A percentile compares a stretch with the other conserved stretches of the same genome.
These are phyloP conservation scores for Microcebus griseorufus DNA, from an alignment of 2,113 vertebrate genomes.

Conservation along the genomic window DNA sequence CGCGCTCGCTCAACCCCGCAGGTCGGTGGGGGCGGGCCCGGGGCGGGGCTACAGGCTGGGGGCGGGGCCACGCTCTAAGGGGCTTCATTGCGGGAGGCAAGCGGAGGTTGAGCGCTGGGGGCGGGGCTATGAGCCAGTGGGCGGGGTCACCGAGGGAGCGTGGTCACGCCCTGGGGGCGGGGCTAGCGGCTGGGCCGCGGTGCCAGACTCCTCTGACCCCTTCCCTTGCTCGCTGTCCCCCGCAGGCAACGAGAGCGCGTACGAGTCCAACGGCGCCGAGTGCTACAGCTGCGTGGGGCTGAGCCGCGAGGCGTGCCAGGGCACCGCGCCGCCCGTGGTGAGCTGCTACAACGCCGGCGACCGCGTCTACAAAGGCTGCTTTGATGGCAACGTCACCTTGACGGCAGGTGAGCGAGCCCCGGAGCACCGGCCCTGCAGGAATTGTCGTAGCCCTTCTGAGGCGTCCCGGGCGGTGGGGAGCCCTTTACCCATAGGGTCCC, in stretches of 20 bases:
- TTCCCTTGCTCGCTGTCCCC: neutral
- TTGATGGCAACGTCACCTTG: slow-evolving; percentile 81
- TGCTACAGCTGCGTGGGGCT: slow-evolving; percentile 81
- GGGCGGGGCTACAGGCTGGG: neutral
- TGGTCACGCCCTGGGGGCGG: neutral
- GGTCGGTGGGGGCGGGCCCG: slow-evolving; percentile 26
- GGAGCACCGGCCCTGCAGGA: neutral
- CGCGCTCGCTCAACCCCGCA: slow-evolving; percentile 47
- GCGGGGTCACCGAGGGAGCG: accelerated
- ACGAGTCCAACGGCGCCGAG: slow-evolving; percentile 66
- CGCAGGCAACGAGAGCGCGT: slow-evolving; percentile 73
- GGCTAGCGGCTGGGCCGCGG: accelerated
- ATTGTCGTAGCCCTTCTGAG: neutral
- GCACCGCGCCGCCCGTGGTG: slow-evolving; percentile 52
- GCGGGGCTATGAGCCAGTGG: neutral
- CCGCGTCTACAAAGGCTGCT: slow-evolving; percentile 73
- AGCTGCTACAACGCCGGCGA: slow-evolving; percentile 78
- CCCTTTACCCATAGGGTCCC: neutral
- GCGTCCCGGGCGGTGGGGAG: neutral
- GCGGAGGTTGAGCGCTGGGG: accelerated
- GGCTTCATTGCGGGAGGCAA: accelerated
- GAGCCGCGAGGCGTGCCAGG: slow-evolving; percentile 66
- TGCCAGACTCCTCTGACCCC: accelerated
- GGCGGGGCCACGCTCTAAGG: neutral
- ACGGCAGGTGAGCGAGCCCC: slow-evolving; percentile 66